phyloP scores from a whole-genome alignment of 2,797 vertebrate species.

The Galaxias olidus region DNA sequence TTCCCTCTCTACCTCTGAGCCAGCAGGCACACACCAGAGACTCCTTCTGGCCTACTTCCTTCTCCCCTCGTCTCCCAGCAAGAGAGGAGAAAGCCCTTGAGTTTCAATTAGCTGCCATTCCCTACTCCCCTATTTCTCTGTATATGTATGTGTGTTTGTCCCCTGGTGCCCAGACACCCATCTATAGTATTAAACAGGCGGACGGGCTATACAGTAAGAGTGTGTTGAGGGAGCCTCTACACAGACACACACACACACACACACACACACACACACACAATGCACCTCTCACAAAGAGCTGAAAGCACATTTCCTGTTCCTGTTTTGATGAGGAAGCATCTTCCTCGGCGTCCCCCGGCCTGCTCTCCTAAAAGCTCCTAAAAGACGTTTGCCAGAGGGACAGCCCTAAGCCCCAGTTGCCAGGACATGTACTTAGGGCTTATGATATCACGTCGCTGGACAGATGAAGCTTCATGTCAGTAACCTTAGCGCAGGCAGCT shows the following conservation, averaged over 20 bases:
- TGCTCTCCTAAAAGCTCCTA: slow-evolving; percentile 15
- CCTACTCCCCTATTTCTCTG: slow-evolving; percentile 27
- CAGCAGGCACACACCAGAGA: slow-evolving; percentile 1
- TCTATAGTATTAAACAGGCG: slow-evolving; percentile 12
- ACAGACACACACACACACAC: neutral
- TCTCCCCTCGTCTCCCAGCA: neutral
- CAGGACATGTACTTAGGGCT: slow-evolving; percentile 11
- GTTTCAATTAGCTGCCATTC: slow-evolving; percentile 53
- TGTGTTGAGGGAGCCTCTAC: slow-evolving; percentile 10
- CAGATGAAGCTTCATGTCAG: slow-evolving; percentile 35
- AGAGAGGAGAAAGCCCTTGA: slow-evolving; percentile 5
- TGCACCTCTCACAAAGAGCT: slow-evolving; percentile 2
- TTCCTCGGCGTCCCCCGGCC: neutral
- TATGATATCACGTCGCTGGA: slow-evolving; percentile 27
- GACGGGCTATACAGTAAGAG: neutral
- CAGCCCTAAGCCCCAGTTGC: slow-evolving; percentile 7
- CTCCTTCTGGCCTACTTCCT: neutral
- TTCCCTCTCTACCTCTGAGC: neutral
- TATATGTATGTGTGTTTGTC: slow-evolving; percentile 16
- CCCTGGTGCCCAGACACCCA: slow-evolving; percentile 22
- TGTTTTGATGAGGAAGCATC: slow-evolving; percentile 11
- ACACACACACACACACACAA: slow-evolving; percentile 12
- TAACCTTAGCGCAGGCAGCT: slow-evolving; percentile 43
- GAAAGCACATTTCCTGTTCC: neutral
- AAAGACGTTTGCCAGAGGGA: slow-evolving; percentile 34